Base-by-base conservation (phyloP, 1,140 invertebrate genomes). In the Zaprionus camerounensis region DNA sequence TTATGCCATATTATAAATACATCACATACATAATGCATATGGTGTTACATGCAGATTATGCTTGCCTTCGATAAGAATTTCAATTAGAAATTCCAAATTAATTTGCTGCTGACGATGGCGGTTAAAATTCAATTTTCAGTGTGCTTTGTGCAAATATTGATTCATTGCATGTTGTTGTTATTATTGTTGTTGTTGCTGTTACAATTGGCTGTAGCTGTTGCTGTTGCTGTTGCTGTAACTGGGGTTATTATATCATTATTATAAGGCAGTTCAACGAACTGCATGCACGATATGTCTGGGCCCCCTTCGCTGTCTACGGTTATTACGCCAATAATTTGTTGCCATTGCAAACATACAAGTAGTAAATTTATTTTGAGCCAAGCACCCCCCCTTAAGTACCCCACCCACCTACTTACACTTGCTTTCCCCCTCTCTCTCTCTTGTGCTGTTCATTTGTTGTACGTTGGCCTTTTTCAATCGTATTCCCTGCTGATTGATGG, bases 401-500 rank as follows among this genome's bases (percentile, higher is more conserved):
- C 6, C 26, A 1, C 5, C 6, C 20, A 20, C 20, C 20, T 26
- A 5, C 24, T 5, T 5, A 3, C 24, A 5, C 46, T 36, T 51
- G 7, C 57, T n/a, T 49, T n/a, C 15, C 6, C 38, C 15, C 51
- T 46, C 1, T 31, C 41, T 20, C 17, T 49, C n/a, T 3, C 46
- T 12, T 51, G 17, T 15, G 15, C 46, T 51, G 20, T 24, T 4
- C 46, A 51, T 51, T 51, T 34, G 26, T 7, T 76, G 70, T 61
- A 55, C 20, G 22, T 24, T 80, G 26, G 24, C 51, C 71, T 76
- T 46, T 46, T 65, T 78, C 41, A 59, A 78, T 74, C 55, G 69
- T 67, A 64, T 86, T 70, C 53, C 65, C 53, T 49, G 63, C 67
- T 78, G 80, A 81, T 82, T 81, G 80, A 80, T 81, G 72, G 61